phyloP scores from a whole-genome alignment of 2,797 vertebrate genomes.

The Balearica regulorum region DNA sequence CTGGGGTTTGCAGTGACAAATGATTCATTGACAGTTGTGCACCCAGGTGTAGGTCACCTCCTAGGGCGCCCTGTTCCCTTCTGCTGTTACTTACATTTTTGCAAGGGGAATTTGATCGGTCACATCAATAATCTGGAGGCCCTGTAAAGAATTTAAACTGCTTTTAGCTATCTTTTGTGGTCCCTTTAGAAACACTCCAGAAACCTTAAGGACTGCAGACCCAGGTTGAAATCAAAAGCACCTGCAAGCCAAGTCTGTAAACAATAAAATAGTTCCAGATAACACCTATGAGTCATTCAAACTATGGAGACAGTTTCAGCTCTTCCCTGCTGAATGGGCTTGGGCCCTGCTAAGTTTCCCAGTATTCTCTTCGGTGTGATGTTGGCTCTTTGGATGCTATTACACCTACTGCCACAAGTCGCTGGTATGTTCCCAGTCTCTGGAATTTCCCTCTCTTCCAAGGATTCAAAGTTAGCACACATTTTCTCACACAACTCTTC shows the following conservation, averaged over 20 bases:
- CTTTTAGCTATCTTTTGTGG: background rate
- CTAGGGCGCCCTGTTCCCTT: background rate
- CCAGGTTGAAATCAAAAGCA: background rate
- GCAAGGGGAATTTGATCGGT: background rate
- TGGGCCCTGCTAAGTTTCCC: background rate
- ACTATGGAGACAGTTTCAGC: background rate
- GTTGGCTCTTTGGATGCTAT: background rate
- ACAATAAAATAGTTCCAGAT: background rate
- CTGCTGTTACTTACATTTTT: background rate
- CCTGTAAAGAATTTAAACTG: background rate
- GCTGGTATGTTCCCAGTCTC: background rate
- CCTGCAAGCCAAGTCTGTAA: background rate
- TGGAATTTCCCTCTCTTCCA: background rate
- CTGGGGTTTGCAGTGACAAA: background rate
- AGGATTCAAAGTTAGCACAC: background rate
- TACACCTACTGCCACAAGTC: background rate
- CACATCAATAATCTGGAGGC: background rate
- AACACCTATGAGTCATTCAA: no score
- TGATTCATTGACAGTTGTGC: background rate
- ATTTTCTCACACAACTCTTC: background rate
- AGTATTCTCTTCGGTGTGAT: background rate
- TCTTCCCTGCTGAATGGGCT: background rate
- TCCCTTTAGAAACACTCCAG: background rate
- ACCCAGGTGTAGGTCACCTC: background rate
- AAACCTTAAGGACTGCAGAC: background rate